Evolutionary conservation across 2,888 invertebrate genomes (phyloP).

Genomic region (Caenorhabditis plicata): DNA sequence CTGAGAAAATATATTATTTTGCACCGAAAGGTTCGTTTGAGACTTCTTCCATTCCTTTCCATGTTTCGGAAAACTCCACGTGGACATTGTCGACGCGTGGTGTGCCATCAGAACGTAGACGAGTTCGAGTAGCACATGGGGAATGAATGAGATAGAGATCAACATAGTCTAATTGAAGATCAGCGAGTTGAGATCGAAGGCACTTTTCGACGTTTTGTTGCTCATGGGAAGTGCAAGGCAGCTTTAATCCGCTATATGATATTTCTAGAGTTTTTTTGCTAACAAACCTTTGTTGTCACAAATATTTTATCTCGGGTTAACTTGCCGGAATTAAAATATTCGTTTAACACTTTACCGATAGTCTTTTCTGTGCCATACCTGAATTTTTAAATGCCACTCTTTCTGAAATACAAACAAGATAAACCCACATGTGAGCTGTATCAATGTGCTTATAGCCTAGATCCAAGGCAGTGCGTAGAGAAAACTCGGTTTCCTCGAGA

Average conservation of each 20-base stretch:
- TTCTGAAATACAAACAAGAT: not conserved
- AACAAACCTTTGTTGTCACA: slow-evolving; percentile 32
- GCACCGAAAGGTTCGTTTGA: not conserved
- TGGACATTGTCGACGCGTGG: not conserved
- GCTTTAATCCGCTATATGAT: slow-evolving; percentile 4
- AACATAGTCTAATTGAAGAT: slow-evolving; percentile 25
- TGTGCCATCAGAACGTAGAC: not conserved
- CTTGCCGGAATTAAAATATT: slow-evolving; percentile 73
- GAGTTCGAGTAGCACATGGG: slow-evolving; percentile 17
- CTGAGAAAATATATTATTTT: slow-evolving; percentile 2
- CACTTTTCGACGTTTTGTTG: slow-evolving; percentile 8
- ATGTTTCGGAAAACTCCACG: slow-evolving; percentile 1
- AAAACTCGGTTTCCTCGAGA: slow-evolving; percentile 3
- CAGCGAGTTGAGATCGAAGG: slow-evolving; percentile 15
- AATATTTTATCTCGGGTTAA: slow-evolving; percentile 67
- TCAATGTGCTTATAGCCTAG: slow-evolving; percentile 68
- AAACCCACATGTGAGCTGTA: slow-evolving; percentile 70
- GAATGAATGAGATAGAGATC: slow-evolving; percentile 32
- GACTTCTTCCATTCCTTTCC: slow-evolving; percentile 36
- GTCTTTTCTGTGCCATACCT: slow-evolving; percentile 77
- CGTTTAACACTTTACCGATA: slow-evolving; percentile 73
- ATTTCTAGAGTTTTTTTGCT: not conserved
- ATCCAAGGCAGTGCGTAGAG: slow-evolving; percentile 39
- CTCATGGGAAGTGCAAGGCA: slow-evolving; percentile 18
- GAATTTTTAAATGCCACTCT: slow-evolving; percentile 57